phyloP scores from a whole-genome alignment of 2,113 vertebrate species.

The Grammomys dolichurus region DNA sequence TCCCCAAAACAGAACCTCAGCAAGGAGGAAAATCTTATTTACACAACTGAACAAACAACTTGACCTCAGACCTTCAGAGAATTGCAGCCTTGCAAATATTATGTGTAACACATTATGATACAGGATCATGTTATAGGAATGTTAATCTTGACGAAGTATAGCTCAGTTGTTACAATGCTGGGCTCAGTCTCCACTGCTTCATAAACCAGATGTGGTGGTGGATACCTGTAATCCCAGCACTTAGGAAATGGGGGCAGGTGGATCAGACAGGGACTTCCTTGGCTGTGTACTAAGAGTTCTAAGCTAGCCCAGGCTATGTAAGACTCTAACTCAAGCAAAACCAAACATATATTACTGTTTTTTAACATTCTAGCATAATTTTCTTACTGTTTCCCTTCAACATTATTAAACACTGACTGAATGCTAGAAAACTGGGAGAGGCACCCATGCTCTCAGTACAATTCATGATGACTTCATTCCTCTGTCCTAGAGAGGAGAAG shows the following conservation, averaged over 20 bases:
- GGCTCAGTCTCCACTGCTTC: not conserved
- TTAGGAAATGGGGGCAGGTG: not conserved
- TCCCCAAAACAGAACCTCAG: not conserved
- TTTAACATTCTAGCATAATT: not conserved
- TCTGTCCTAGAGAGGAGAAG: not conserved
- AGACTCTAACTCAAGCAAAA: not conserved
- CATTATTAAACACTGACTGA: not conserved
- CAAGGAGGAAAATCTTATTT: not conserved
- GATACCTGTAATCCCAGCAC: not conserved
- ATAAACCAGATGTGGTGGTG: not conserved
- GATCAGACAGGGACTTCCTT: not conserved
- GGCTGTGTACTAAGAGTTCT: not conserved
- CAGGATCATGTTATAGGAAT: not conserved
- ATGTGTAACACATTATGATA: not conserved
- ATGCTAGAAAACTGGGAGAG: not conserved
- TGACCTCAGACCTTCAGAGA: not conserved
- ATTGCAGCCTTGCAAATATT: not conserved
- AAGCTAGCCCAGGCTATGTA: not conserved
- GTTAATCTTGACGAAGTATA: not conserved
- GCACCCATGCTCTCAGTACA: accelerated
- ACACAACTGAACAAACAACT: not conserved
- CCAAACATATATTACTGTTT: not conserved
- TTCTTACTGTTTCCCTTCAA: not conserved
- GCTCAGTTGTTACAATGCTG: not conserved
- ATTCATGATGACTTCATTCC: no score